Conservation (phyloP, 1,140 invertebrate species). For the Araneus ventricosus region DNA sequence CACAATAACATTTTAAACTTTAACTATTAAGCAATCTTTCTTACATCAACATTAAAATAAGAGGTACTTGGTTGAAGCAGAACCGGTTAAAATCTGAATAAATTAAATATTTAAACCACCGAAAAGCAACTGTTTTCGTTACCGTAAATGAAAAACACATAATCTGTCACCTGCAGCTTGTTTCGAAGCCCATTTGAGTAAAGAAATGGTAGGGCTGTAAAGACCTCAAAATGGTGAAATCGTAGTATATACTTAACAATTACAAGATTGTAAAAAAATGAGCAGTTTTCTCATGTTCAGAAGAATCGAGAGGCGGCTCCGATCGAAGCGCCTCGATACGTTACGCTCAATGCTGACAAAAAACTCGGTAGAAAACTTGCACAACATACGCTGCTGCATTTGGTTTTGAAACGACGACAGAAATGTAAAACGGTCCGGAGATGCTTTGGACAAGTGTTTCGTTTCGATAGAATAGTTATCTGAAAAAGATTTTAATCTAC, state of each 20-base stretch:
- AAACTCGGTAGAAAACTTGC: conserved; percentile 68
- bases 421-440: conserved; percentile 70
- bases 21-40: background rate
- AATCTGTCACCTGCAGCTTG: background rate
- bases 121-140: no score
- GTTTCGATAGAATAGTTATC: conserved; percentile 18
- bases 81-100: background rate
- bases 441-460: conserved; percentile 64
- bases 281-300: conserved; percentile 36
- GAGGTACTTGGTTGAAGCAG: background rate
- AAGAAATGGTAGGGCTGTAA: background rate
- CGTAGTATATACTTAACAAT: conserved; percentile 10
- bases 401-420: conserved; percentile 52
- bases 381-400: background rate
- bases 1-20: background rate
- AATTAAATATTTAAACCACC: no score
- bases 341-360: conserved; percentile 53
- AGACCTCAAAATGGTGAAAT: background rate
- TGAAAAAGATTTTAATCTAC: conserved; percentile 51
- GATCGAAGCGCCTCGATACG: background rate
- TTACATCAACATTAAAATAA: background rate
- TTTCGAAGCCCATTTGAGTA: background rate
- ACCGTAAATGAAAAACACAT: no score
- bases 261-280: conserved; percentile 63
- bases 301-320: conserved; percentile 25